Evolutionary conservation across 1,140 invertebrate species (phyloP).

Genomic region (Tribolium castaneum): DNA sequence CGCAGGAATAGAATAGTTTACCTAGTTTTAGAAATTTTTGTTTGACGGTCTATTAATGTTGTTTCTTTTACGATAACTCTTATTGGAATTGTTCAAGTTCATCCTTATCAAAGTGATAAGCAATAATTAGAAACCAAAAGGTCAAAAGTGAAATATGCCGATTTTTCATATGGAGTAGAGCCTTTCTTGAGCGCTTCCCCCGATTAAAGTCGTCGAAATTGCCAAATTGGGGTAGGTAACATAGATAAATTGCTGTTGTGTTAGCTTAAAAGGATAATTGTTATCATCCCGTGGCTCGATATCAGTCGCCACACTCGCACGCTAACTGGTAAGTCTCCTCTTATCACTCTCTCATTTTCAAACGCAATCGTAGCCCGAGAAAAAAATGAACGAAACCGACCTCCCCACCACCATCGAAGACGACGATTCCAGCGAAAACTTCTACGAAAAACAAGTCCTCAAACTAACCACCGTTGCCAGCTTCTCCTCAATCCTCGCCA

Average conservation of each 20-base stretch:
- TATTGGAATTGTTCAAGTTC: not conserved
- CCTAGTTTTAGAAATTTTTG: no score
- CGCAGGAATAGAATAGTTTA: no score
- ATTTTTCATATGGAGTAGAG: no score
- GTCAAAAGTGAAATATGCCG: not conserved
- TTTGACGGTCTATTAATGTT: not conserved
- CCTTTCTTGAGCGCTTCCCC: not conserved
- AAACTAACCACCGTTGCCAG: slow-evolving; percentile 38
- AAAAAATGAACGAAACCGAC: slow-evolving; percentile 9
- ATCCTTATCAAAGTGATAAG: not conserved
- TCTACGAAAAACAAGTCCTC: slow-evolving; percentile 26
- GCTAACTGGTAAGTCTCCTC: not conserved
- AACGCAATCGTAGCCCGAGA: not conserved
- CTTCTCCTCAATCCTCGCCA: slow-evolving; percentile 21
- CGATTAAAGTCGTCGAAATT: not conserved
- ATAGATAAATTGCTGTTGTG: slow-evolving; percentile 4
- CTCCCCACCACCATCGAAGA: not conserved
- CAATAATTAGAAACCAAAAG: not conserved
- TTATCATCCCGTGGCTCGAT: not conserved
- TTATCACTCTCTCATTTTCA: not conserved
- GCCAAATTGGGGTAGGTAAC: slow-evolving; percentile 19
- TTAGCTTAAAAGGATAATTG: slow-evolving; percentile 30
- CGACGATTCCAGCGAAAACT: not conserved
- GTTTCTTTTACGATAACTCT: not conserved
- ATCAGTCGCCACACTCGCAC: not conserved